Evolutionary conservation across 2,888 invertebrate genomes (phyloP).

Genomic region (Papilio demoleus): DNA sequence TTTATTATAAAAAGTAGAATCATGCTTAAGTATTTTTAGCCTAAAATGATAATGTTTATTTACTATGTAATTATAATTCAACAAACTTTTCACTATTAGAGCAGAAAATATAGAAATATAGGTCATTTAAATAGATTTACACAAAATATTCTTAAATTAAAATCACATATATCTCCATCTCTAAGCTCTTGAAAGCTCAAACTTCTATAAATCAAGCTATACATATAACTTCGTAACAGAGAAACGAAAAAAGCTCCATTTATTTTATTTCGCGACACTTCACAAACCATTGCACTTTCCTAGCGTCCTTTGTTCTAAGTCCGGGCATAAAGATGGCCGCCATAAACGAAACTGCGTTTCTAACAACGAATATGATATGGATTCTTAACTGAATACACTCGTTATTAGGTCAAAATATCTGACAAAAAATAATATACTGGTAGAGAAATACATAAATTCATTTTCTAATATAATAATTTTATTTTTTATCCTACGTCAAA

Average conservation of each 20-base stretch:
- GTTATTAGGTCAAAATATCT: conserved; percentile 13
- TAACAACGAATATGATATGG: conserved; percentile 5
- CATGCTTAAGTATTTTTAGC: too few species aligned
- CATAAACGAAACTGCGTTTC: conserved; percentile 17
- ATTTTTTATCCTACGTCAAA: too few species aligned
- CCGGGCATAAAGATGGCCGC: conserved; percentile 15
- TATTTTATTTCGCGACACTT: conserved; percentile 25
- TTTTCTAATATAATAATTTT: too few species aligned
- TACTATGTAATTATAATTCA: too few species aligned
- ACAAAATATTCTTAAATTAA: not conserved
- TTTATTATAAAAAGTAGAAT: too few species aligned
- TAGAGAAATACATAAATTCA: too few species aligned
- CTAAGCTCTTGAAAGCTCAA: not conserved
- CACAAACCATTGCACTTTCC: conserved; percentile 25
- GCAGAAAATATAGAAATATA: not conserved
- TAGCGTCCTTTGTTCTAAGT: conserved; percentile 26
- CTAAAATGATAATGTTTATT: too few species aligned
- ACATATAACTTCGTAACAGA: conserved; percentile 13
- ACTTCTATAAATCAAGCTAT: conserved; percentile 1
- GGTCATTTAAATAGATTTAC: too few species aligned
- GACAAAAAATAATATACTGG: too few species aligned
- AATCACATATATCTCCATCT: not conserved
- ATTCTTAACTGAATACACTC: not conserved
- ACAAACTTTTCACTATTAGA: not conserved
- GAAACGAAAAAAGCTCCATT: conserved; percentile 19